Evolutionary conservation across 2,113 vertebrate genomes (phyloP).

Genomic region (Marmota flaviventris): DNA sequence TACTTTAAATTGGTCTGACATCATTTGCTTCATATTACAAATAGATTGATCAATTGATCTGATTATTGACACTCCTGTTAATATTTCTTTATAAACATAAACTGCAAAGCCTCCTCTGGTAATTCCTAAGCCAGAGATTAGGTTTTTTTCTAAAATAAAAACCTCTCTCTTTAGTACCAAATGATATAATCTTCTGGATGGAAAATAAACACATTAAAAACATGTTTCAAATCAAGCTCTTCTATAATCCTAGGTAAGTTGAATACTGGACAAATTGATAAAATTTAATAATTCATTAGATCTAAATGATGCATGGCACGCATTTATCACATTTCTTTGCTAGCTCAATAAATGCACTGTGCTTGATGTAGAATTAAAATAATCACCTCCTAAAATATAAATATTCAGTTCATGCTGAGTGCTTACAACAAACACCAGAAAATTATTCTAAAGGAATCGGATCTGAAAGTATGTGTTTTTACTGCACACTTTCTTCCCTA

Average conservation of each 20-base stretch:
- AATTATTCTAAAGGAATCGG: slow-evolving; percentile 42
- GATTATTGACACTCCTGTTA: neutral
- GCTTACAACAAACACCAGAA: neutral
- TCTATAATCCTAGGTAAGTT: neutral
- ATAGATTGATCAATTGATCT: neutral
- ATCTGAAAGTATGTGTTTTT: slow-evolving; percentile 46
- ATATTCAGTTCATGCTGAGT: neutral
- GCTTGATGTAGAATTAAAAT: slow-evolving; percentile 16
- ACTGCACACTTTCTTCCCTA: neutral
- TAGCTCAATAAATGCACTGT: neutral
- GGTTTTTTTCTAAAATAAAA: neutral
- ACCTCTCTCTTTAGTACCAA: neutral
- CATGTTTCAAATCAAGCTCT: neutral
- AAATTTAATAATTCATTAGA: neutral
- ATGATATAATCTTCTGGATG: neutral
- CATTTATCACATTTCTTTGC: neutral
- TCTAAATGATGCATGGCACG: neutral
- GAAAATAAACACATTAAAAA: slow-evolving; percentile 36
- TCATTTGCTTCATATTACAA: neutral
- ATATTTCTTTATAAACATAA: neutral
- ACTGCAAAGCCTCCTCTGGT: neutral
- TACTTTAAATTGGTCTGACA: neutral
- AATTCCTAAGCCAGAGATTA: slow-evolving; percentile 20
- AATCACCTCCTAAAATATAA: neutral
- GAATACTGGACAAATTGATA: slow-evolving; percentile 10